phyloP scores from a whole-genome alignment of 2,113 vertebrate species.

The Pavo muticus region DNA sequence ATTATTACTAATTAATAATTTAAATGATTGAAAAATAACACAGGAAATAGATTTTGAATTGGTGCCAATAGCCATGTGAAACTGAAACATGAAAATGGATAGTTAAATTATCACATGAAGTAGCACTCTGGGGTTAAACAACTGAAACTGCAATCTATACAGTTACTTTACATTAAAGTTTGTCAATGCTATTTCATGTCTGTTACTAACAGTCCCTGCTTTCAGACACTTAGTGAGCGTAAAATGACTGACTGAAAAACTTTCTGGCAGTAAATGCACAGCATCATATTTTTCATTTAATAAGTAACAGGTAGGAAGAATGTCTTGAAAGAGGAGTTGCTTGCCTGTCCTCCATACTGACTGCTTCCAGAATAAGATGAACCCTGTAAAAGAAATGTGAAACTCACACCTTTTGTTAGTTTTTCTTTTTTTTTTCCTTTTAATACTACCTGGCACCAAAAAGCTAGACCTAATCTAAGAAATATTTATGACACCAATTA shows the following conservation, averaged over 20 bases:
- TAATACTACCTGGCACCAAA: not conserved
- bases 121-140: not conserved
- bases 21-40: not conserved
- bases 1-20: not conserved
- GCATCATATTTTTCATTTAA: not conserved
- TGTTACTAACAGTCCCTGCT: not conserved
- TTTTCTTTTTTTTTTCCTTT: not conserved
- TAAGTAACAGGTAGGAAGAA: not conserved
- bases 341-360: conserved; percentile 63
- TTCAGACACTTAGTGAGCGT: not conserved
- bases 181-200: not conserved
- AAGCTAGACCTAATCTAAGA: not conserved
- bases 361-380: conserved; percentile 21
- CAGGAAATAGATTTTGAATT: not conserved
- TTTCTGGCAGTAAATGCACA: not conserved
- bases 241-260: not conserved
- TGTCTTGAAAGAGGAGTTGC: not conserved
- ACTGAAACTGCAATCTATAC: not conserved
- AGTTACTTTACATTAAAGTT: not conserved
- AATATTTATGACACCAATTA: not conserved
- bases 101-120: not conserved
- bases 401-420: not conserved
- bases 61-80: not conserved
- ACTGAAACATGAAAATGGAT: not conserved
- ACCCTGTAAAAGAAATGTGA: not conserved